phyloP scores from a whole-genome alignment of 2,888 invertebrate genomes.

The Plebejus anna region DNA sequence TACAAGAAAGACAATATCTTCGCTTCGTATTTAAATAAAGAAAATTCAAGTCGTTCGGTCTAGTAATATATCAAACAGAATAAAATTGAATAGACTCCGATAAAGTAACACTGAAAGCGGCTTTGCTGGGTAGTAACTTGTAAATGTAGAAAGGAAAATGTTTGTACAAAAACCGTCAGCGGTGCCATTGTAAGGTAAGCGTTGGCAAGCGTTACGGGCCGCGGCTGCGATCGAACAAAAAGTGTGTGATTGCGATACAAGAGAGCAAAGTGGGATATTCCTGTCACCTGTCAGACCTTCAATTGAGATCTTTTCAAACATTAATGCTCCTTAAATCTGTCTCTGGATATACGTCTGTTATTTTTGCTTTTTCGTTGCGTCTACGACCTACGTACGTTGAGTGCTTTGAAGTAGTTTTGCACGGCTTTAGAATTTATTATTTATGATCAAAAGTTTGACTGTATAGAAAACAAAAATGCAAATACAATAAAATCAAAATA shows the following conservation, averaged over 20 bases:
- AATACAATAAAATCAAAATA: background rate
- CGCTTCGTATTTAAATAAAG: constrained; percentile 31
- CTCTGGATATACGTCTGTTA: background rate
- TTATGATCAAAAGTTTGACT: background rate
- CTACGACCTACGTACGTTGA: background rate
- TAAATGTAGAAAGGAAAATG: constrained; percentile 36
- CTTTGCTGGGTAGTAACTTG: constrained; percentile 37
- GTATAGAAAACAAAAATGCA: background rate
- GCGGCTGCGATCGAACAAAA: constrained; percentile 38
- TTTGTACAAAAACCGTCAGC: constrained; percentile 35
- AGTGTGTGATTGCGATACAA: constrained; percentile 41
- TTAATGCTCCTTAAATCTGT: constrained; percentile 33
- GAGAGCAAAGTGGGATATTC: constrained; percentile 44
- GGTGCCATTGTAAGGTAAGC: constrained; percentile 38
- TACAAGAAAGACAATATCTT: constrained; percentile 22
- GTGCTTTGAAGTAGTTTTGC: background rate
- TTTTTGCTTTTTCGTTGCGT: background rate
- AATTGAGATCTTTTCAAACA: constrained; percentile 44
- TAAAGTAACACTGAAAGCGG: constrained; percentile 40
- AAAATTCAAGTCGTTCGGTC: constrained; percentile 29
- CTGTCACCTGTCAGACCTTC: constrained; percentile 51
- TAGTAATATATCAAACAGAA: constrained; percentile 35
- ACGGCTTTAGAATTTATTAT: background rate
- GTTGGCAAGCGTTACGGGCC: constrained; percentile 31
- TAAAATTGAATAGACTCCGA: constrained; percentile 39